Conservation (phyloP, 2,797 vertebrate species). For the Zalophus californianus region DNA sequence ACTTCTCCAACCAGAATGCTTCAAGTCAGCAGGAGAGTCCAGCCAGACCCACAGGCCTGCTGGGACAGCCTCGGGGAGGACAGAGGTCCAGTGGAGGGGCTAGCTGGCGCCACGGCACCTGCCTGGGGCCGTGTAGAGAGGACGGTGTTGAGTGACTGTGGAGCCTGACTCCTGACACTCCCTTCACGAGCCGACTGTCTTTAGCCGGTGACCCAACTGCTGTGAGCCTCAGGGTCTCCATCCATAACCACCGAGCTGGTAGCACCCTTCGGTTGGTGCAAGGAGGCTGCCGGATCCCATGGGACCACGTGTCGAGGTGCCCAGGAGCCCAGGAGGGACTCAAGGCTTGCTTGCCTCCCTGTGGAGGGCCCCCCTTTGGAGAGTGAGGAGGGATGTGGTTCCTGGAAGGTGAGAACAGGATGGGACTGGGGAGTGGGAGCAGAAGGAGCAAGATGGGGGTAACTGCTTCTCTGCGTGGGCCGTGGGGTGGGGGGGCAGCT, state of each 20-base stretch:
- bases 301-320: background rate
- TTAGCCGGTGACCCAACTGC: background rate
- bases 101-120: rapidly evolving
- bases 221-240: background rate
- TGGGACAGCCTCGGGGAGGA: background rate
- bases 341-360: background rate
- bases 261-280: background rate
- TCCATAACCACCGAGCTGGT: rapidly evolving
- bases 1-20: background rate
- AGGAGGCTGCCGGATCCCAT: background rate
- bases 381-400: background rate
- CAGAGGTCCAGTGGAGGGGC: background rate
- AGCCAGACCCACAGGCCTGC: background rate
- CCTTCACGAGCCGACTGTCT: background rate
- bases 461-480: background rate
- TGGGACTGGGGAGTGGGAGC: background rate
- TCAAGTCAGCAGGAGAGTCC: background rate
- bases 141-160: background rate
- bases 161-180: background rate
- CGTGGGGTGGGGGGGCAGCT: no score
- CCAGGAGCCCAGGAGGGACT: background rate
- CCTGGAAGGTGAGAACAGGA: background rate
- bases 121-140: background rate
- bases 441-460: background rate
- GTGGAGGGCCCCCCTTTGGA: background rate